These are phyloP conservation scores for Podotricha telesiphe DNA, from an alignment of 2,888 invertebrate genomes.

Conservation along the genomic window DNA sequence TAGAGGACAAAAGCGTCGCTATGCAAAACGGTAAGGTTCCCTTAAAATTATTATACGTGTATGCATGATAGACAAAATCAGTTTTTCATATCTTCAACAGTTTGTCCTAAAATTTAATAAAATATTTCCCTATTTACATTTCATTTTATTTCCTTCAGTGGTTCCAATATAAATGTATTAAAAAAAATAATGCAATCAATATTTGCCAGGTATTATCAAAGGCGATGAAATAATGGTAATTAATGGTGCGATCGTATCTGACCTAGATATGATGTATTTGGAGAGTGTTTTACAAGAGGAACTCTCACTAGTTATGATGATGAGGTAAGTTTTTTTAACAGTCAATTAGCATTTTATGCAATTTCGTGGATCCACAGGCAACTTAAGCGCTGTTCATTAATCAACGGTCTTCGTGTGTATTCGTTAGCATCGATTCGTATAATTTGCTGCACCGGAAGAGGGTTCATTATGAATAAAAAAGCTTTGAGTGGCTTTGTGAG, in stretches of 20 bases:
- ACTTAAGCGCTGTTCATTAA: conserved; percentile 62
- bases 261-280: conserved; percentile 99
- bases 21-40: conserved; percentile 93
- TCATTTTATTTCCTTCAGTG: conserved; percentile 23
- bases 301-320: conserved; percentile 97
- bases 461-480: conserved; percentile 45
- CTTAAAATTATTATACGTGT: neutral
- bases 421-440: conserved; percentile 67
- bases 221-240: conserved; percentile 99
- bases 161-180: conserved; percentile 30
- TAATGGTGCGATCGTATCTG: conserved; percentile 98
- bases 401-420: conserved; percentile 57
- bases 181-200: conserved; percentile 42
- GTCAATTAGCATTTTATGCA: conserved; percentile 54
- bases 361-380: conserved; percentile 53
- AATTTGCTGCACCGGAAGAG: conserved; percentile 54
- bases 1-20: conserved; percentile 97
- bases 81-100: no score
- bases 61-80: neutral
- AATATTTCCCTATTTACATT: no score
- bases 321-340: conserved; percentile 85
- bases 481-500: conserved; percentile 31
- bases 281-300: conserved; percentile 98
- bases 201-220: conserved; percentile 93
- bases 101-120: no score